These are phyloP conservation scores for Schizaphis graminum DNA, from an alignment of 2,888 invertebrate species.

Conservation along the genomic window DNA sequence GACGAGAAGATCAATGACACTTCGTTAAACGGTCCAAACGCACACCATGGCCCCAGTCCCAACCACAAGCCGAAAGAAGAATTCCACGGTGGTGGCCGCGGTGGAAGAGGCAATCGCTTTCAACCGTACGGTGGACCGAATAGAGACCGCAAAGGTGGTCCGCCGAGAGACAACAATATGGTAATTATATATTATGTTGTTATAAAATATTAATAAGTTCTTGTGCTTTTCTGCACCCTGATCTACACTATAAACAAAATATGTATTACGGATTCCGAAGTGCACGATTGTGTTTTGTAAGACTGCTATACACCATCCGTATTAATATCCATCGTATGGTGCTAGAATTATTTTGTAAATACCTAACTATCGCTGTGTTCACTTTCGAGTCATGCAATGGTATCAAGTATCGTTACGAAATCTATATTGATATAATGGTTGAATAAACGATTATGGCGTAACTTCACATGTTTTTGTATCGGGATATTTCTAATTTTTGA, in stretches of 20 bases:
- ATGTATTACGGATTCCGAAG: no score
- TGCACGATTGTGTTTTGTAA: background rate
- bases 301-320: background rate
- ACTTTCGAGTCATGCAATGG: background rate
- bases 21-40: constrained; percentile 46
- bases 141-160: constrained; percentile 56
- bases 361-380: no score
- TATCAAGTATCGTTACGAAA: background rate
- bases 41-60: constrained; percentile 17
- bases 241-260: background rate
- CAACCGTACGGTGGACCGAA: constrained; percentile 56
- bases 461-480: background rate
- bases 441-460: background rate
- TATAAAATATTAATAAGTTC: background rate
- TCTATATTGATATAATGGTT: no score
- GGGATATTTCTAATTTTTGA: background rate
- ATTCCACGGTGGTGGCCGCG: constrained; percentile 55
- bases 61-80: constrained; percentile 58
- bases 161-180: constrained; percentile 51
- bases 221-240: no score
- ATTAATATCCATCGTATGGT: background rate
- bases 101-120: constrained; percentile 57
- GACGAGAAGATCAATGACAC: constrained; percentile 48
- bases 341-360: background rate
- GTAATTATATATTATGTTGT: constrained; percentile 13